Evolutionary conservation across 2,888 invertebrate genomes (phyloP).

Genomic region (Ryuthela nishihirai): DNA sequence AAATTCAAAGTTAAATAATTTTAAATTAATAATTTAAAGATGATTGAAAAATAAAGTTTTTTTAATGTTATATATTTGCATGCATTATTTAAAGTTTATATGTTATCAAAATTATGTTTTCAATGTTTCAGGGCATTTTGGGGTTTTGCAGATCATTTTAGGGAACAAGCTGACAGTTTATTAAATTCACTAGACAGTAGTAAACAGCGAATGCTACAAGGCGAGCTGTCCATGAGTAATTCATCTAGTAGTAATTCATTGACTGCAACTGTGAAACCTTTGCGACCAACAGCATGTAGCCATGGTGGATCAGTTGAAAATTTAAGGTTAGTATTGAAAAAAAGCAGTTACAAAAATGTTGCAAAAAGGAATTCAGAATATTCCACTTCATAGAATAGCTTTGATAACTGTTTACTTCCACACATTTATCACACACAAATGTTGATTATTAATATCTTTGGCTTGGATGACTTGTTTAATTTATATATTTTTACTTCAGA

Average conservation of each 20-base stretch:
- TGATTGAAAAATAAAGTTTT: too few species aligned
- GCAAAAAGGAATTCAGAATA: neutral
- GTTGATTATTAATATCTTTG: too few species aligned
- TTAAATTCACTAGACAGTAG: slow-evolving; percentile 76
- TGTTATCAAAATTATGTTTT: too few species aligned
- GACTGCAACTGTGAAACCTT: slow-evolving; percentile 44
- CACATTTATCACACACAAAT: too few species aligned
- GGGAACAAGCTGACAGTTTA: slow-evolving; percentile 79
- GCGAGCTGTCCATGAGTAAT: slow-evolving; percentile 53
- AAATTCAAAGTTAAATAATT: too few species aligned
- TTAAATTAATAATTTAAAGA: too few species aligned
- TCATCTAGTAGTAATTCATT: slow-evolving; percentile 53
- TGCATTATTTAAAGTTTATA: too few species aligned
- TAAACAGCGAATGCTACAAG: slow-evolving; percentile 65
- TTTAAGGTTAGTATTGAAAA: slow-evolving; percentile 37
- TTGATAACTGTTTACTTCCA: too few species aligned
- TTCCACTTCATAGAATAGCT: too few species aligned
- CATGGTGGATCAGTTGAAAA: slow-evolving; percentile 46
- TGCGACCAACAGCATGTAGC: slow-evolving; percentile 37
- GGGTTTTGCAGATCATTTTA: slow-evolving; percentile 84
- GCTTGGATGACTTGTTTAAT: too few species aligned
- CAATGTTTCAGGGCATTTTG: slow-evolving; percentile 80
- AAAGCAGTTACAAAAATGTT: neutral
- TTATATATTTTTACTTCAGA: too few species aligned
- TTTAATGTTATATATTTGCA: too few species aligned